Evolutionary conservation across 2,113 vertebrate species (phyloP), one percentile per base, ranked within the genome.

Genomic region (Ardeotis arabs): DNA sequence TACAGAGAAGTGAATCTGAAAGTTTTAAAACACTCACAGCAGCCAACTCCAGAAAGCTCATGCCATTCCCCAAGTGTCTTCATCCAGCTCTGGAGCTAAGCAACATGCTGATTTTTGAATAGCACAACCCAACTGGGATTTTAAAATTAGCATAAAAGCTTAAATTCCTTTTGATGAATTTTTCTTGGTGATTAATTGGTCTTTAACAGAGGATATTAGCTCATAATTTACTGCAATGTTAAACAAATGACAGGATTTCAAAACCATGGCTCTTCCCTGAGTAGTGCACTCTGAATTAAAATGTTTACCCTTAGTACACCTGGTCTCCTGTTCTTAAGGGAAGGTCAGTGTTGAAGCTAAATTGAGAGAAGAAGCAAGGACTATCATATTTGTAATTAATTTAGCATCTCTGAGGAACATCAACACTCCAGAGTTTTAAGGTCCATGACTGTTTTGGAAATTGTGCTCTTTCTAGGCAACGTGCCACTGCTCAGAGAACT

Each of bases 361-460:
- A 84, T 66, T 21, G 87, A 76, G 35, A 72, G 55, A 31, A 80
- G 37, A 69, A 84, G 20, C n/a, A 74, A 84, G 28, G 41, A 53
- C 69, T 83, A n/a, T 59, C 5, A 5, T 75, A 84, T 84, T 70
- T 87, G 41, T 74, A 63, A 88, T 74, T 78, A 63, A 29, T 55
- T 92, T 59, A 86, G 7, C 60, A 70, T 74, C 68, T 81, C 52
- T 70, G 68, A 81, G 56, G 64, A 93, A 70, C 20, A 59, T 69
- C 39, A 72, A 22, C 29, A 70, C 27, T 75, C 69, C 7, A 5
- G n/a, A 68, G 25, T 68, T 82, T 56, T 76, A 69, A 82, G 79
- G 62, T 64, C 69, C 66, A n/a, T 29, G 63, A 82, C 21, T 52
- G 41, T 86, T 95, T 94, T 78, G 76, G 55, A 95, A 95, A 80